Evolutionary conservation across 2,888 invertebrate genomes (phyloP).

Genomic region (Chaetogeoica ovagalla): DNA sequence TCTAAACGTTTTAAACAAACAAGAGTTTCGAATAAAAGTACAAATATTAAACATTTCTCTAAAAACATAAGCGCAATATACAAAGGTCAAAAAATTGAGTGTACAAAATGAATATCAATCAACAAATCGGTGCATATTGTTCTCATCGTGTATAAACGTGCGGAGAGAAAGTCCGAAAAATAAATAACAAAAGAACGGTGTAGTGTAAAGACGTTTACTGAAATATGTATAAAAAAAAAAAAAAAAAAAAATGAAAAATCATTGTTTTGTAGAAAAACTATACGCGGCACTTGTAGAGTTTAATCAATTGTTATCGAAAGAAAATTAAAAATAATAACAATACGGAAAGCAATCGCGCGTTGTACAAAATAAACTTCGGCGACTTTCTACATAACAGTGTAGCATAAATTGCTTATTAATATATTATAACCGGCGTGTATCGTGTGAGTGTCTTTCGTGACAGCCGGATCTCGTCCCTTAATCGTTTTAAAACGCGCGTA

Average conservation of each 20-base stretch:
- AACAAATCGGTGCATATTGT: neutral
- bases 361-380: conserved; percentile 11
- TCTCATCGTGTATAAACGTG: conserved; percentile 18
- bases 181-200: conserved; percentile 17
- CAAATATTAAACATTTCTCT: neutral
- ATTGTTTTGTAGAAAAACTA: conserved; percentile 24
- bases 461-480: neutral
- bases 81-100: neutral
- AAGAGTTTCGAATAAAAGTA: neutral
- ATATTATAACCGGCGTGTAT: neutral
- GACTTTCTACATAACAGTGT: conserved; percentile 49
- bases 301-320: conserved; percentile 9
- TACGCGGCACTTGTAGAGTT: conserved; percentile 25
- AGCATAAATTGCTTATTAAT: neutral
- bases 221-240: conserved; percentile 33
- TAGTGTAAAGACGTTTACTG: conserved; percentile 18
- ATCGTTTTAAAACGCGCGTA: conserved; percentile 14
- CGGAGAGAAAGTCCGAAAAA: conserved; percentile 37
- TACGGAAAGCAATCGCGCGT: conserved; percentile 16
- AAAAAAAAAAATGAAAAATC: conserved; percentile 29
- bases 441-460: conserved; percentile 11
- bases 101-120: conserved; percentile 11
- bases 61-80: too few species aligned
- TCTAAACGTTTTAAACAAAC: neutral
- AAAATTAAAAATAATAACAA: conserved; percentile 43